phyloP scores from a whole-genome alignment of 1,140 invertebrate species.

The Papilio aristodemus region DNA sequence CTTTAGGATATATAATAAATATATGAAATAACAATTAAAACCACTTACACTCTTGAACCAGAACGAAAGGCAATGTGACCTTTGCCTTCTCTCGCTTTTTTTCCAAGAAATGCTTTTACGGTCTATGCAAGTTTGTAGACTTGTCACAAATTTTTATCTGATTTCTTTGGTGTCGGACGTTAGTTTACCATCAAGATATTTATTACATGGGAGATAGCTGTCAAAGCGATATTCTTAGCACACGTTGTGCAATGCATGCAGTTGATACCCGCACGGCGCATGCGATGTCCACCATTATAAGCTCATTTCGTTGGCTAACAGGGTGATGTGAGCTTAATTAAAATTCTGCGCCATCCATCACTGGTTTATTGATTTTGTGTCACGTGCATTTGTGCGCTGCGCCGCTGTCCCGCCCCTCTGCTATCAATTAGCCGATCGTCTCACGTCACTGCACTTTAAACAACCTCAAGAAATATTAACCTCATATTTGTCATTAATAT shows the following conservation, averaged over 20 bases:
- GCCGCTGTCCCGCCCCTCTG: constrained; percentile 58
- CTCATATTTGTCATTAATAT: constrained; percentile 33
- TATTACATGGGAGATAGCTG: neutral
- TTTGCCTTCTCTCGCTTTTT: too few relatives aligned
- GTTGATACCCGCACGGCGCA: constrained; percentile 42
- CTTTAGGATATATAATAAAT: too few relatives aligned
- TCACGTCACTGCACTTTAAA: constrained; percentile 51
- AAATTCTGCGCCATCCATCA: constrained; percentile 74
- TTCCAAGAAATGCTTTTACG: too few relatives aligned
- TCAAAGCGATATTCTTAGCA: neutral
- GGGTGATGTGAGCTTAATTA: constrained; percentile 73
- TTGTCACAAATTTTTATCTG: too few relatives aligned
- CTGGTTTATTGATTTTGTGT: constrained; percentile 74
- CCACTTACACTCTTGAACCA: neutral
- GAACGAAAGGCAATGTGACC: neutral
- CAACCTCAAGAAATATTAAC: constrained; percentile 38
- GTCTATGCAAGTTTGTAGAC: too few relatives aligned
- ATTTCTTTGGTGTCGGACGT: neutral
- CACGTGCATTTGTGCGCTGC: constrained; percentile 56
- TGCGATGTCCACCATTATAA: constrained; percentile 60
- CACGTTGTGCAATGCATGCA: constrained; percentile 5
- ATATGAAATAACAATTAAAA: neutral
- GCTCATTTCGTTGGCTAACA: constrained; percentile 70
- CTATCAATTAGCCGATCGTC: constrained; percentile 66
- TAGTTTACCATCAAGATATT: neutral